Evolutionary conservation across 1,140 invertebrate genomes (phyloP).

Genomic region (Zaprionus nigranus): DNA sequence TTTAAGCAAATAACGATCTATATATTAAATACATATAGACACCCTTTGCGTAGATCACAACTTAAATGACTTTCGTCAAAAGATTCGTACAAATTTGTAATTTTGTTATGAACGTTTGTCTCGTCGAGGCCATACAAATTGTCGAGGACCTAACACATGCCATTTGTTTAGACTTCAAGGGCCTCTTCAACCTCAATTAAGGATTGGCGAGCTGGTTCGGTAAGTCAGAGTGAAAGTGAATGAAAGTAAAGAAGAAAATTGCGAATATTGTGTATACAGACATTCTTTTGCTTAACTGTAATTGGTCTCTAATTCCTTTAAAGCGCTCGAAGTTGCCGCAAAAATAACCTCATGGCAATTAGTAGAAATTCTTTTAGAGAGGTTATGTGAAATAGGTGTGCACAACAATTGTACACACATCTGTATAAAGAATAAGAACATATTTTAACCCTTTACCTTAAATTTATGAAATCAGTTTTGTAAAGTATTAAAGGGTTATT

Average conservation of each 20-base stretch:
- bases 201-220: constrained; percentile 37
- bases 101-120: constrained; percentile 81
- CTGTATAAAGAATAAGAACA: neutral
- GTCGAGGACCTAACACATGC: constrained; percentile 73
- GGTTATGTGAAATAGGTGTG: constrained; percentile 34
- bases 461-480: neutral
- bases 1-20: constrained; percentile 20
- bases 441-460: neutral
- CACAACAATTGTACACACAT: neutral
- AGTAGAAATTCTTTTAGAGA: neutral
- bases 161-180: constrained; percentile 70
- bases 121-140: constrained; percentile 72
- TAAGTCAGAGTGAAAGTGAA: constrained; percentile 53
- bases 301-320: neutral
- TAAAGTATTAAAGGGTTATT: neutral
- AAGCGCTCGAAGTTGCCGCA: neutral
- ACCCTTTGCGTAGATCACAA: constrained; percentile 52
- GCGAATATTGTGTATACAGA: constrained; percentile 29
- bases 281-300: neutral
- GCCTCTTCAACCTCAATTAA: constrained; percentile 66
- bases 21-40: constrained; percentile 30
- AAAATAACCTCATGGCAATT: constrained; percentile 44
- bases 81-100: constrained; percentile 71
- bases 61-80: constrained; percentile 78
- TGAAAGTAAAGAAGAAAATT: constrained; percentile 10